These are phyloP conservation scores for Heliconius himera DNA, from an alignment of 1,140 invertebrate genomes.

Conservation along the genomic window DNA sequence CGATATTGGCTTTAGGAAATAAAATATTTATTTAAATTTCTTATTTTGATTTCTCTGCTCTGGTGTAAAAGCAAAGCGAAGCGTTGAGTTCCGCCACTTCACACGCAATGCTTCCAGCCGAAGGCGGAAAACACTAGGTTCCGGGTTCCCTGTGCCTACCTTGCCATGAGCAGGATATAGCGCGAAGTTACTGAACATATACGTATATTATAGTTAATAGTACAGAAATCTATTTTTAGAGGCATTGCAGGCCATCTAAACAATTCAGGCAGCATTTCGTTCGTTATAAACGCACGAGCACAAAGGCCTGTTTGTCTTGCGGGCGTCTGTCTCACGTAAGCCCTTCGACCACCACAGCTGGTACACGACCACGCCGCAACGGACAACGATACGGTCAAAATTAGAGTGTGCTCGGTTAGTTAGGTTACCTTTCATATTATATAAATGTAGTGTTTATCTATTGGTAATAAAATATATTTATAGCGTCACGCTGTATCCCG, in stretches of 20 bases:
- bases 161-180: no score
- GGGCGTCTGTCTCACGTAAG: background rate
- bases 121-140: no score
- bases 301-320: background rate
- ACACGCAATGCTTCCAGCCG: no score
- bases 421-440: background rate
- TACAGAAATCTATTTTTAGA: background rate
- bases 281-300: background rate
- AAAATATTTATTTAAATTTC: no score
- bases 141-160: no score
- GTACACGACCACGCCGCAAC: constrained; percentile 9
- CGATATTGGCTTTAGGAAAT: no score
- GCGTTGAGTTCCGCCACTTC: no score
- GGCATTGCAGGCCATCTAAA: background rate
- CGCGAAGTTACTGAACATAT: no score
- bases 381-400: constrained; percentile 11
- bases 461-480: background rate
- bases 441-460: background rate
- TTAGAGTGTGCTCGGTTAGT: background rate
- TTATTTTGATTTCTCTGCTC: no score
- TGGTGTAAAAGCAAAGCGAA: no score
- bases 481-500: background rate
- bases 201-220: background rate
- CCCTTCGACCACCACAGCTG: constrained; percentile 8
- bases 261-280: background rate